These are phyloP conservation scores for Aricia agestis DNA, from an alignment of 1,140 invertebrate species.

Conservation along the genomic window DNA sequence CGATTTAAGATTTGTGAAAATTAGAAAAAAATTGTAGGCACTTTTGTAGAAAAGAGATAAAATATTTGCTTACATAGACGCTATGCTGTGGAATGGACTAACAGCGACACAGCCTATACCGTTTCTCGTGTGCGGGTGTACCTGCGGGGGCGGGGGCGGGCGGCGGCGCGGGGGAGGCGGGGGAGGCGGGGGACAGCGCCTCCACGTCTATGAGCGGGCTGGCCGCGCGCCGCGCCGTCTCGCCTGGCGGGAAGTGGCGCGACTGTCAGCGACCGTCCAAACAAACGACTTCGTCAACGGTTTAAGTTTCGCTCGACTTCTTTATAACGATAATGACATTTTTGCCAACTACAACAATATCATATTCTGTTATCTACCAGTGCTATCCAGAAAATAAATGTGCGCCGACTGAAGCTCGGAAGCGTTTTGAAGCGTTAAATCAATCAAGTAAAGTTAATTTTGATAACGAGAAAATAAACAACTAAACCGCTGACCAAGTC, in stretches of 20 bases:
- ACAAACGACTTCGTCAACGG: slow-evolving; percentile 15
- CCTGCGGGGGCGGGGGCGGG: slow-evolving; percentile 68
- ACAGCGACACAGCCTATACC: slow-evolving; percentile 51
- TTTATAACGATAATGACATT: slow-evolving; percentile 10
- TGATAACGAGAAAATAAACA: background rate
- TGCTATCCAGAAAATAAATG: slow-evolving; percentile 10
- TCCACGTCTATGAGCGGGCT: slow-evolving; percentile 87
- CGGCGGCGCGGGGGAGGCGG: slow-evolving; percentile 76
- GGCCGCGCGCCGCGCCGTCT: slow-evolving; percentile 79
- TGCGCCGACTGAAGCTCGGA: slow-evolving; percentile 10
- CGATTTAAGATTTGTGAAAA: no score
- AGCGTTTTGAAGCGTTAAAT: slow-evolving; percentile 3
- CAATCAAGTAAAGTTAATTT: slow-evolving; percentile 2
- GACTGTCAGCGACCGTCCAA: slow-evolving; percentile 32
- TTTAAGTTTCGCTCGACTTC: slow-evolving; percentile 17
- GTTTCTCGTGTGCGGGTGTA: slow-evolving; percentile 63
- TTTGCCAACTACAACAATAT: slow-evolving; percentile 16
- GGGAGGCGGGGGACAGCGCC: slow-evolving; percentile 81
- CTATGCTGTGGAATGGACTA: background rate
- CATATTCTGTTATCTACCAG: slow-evolving; percentile 13
- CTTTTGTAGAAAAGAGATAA: background rate
- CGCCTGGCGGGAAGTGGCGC: slow-evolving; percentile 75
- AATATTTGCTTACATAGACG: background rate
- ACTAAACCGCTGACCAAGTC: slow-evolving; percentile 37
- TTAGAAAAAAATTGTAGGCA: background rate